Base-by-base conservation (phyloP, 2,888 invertebrate genomes). In the Bibio marci region DNA sequence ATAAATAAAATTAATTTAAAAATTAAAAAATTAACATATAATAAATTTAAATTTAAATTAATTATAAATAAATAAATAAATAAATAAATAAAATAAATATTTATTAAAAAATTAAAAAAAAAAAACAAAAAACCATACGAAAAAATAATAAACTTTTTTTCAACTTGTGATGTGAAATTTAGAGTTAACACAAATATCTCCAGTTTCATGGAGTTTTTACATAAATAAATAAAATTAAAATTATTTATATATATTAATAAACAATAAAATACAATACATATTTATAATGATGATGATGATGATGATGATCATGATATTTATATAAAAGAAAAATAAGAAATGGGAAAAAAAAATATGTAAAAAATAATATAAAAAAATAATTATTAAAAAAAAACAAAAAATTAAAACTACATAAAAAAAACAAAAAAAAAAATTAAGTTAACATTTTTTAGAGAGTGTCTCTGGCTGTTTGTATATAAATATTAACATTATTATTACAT, bases 91-190 rank as follows among this genome's bases (percentile, higher is more conserved):
- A 26, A 22, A 41, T 30, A 30, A 34, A 30, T 31, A 31, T 30
- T 22, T 30, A 19, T 38, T 22, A 39, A 37, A 35, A 32, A 28
- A 26, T 37, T n/a, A 22, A 12, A 32, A 31, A 37, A 42, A 34
- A 38, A 35, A 35, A 34, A 19, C 17, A 30, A 40, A 31, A 40
- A 40, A 38, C 35, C 27, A 48, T n/a, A n/a, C n/a, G n/a, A 14
- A 14, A 31, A 48, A 48, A 36, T 26, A 36, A 36, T 14, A 26
- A 4, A 36, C 25, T 25, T 15, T 30, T 50, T 53, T 53, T 52
- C 48, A 53, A 59, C 56, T 56, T 59, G 59, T 59, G 59, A 60
- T 60, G 59, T 58, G 60, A 56, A 60, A 60, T 59, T 57, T 56
- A 60, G 57, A 60, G 59, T 60, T 60, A 60, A 60, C 59, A 56